phyloP scores from a whole-genome alignment of 1,140 invertebrate species.

The Apocrypta bakeri region DNA sequence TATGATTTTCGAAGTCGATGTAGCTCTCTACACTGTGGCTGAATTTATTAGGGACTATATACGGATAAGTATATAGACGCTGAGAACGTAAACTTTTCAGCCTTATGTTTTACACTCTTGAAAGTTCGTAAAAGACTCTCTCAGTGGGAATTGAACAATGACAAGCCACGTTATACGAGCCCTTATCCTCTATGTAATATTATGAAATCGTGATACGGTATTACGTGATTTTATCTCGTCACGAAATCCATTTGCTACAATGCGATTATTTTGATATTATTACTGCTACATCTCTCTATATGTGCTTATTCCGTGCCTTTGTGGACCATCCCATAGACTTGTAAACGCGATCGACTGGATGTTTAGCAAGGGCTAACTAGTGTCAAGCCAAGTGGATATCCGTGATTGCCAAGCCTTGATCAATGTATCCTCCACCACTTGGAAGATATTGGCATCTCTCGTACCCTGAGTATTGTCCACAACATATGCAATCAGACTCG shows the following conservation, averaged over 20 bases:
- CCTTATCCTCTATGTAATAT: not conserved
- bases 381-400: constrained; percentile 2
- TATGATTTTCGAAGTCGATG: constrained; percentile 9
- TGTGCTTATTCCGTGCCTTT: no score
- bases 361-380: not conserved
- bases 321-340: no score
- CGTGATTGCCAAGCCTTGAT: not conserved
- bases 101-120: not conserved
- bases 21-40: not conserved
- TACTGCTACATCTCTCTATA: no score
- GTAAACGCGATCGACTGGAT: not conserved
- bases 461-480: not conserved
- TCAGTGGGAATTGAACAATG: not conserved
- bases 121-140: not conserved
- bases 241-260: not conserved
- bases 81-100: not conserved
- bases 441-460: constrained; percentile 7
- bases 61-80: not conserved
- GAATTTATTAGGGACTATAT: not conserved
- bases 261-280: no score
- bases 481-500: not conserved
- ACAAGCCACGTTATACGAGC: not conserved
- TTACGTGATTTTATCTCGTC: not conserved
- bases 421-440: not conserved
- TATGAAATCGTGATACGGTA: not conserved